Base-by-base conservation (phyloP, 2,113 vertebrate species). In the Serilophus lunatus region DNA sequence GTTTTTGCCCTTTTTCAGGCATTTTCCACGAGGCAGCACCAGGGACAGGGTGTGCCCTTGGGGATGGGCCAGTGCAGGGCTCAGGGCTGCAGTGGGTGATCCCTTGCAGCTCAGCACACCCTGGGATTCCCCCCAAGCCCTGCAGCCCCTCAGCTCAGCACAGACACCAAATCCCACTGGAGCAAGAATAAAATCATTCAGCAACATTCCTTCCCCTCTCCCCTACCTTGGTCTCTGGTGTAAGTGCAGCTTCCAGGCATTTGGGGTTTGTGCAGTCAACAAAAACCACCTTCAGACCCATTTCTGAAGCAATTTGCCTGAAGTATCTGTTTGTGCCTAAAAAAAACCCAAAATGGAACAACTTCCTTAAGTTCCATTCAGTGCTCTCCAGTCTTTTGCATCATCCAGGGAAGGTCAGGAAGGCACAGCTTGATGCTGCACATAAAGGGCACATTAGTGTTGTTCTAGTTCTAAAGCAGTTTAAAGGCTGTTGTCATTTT, bases 311-410 rank as follows among this genome's bases (percentile, higher is more conserved):
- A 23, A 99, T 70, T 76, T 25, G 70, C 85, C 97, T 97, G 95
- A 99, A 99, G 95, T 99, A 99, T 20, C 98, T 98, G 86, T 99
- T 99, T 60, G 99, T 99, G 74, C 99, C 99, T 95, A 36, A 68
- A 77, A 94, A 60, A 5, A 0, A 13, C 24, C 22, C 20, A n/a
- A 47, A 53, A 20, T 17, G 4, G 66, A 85, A 36, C 13, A 19
- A 28, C 4, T 28, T 42, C 54, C 23, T 26, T 28, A 20, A n/a
- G n/a, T 26, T 51, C 13, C 53, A 47, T n/a, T 35, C 22, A 7
- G 18, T 44, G 18, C 64, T 35, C 49, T 76, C 71, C 61, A 17
- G 28, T 4, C 57, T 29, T 35, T 2, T 16, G 26, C 8, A 15
- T 0, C 51, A 23, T 0, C 5, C 74, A 79, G 0, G 5, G 61